Base-by-base conservation (phyloP, 2,888 invertebrate species). In the Hirtodrosophila trivittata region DNA sequence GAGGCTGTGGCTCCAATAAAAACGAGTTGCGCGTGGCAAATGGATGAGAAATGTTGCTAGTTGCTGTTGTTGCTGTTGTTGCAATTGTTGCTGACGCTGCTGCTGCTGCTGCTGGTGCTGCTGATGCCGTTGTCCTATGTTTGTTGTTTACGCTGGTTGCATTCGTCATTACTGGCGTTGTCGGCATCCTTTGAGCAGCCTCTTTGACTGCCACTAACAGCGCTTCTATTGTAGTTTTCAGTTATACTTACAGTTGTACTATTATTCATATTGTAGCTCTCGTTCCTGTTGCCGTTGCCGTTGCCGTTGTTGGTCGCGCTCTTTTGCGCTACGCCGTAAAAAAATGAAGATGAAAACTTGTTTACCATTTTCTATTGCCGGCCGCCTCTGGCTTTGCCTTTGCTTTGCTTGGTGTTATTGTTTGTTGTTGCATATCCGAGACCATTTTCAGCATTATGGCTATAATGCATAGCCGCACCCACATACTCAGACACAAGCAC, bases 391-490 rank as follows among this genome's bases (percentile, higher is more conserved):
- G 62, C 72, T 71, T 78, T 62, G 78, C 69, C 64, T 72, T 66
- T 51, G 71, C 65, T 39, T 51, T 66, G 56, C 63, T 70, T 72
- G 59, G 39, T 66, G 51, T 73, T 83, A 67, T 70, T 86, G 71
- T 70, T 69, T 71, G 73, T 75, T 84, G 73, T 57, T 69, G 75
- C 67, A 75, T 77, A 75, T 66, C 72, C 66, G 59, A 64, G 66
- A 80, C 75, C 60, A 77, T 75, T 81, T 81, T 63, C 52, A 66
- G 68, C 75, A 81, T 75, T 82, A 74, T 65, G 65, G 62, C 58
- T 59, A 70, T 67, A 75, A 58, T 57, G 58, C 59, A 60, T 51
- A 58, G 60, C 33, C 46, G 37, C 49, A 67, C 45, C 50, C 18
- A 35, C 42, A 54, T 28, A 37, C 50, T 28, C 28, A n/a, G n/a